Evolutionary conservation across 2,113 vertebrate genomes (phyloP), one percentile per base, ranked within the genome.

Genomic region (Scomber colias): DNA sequence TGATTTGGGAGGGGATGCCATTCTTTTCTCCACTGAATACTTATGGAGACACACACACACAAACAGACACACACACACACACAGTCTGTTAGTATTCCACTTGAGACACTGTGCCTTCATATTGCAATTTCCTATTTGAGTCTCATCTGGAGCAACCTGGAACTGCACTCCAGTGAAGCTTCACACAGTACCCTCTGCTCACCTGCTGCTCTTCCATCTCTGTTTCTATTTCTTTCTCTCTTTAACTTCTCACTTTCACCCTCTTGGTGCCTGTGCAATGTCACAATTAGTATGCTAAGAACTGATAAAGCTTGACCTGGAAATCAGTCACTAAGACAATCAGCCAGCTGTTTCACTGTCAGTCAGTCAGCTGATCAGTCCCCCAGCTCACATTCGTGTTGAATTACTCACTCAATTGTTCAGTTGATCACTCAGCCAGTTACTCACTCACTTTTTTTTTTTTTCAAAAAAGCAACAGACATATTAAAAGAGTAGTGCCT

Each of bases 111-210:
- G 50, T 65, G 75, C 60, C 82, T 79, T 82, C 85, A 89, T 87
- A 79, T 88, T 89, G 84, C 88, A 91, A 92, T 92, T 94, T 93
- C 90, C 88, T 87, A 78, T 88, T 84, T 68, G 70, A 92, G 88
- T 80, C 85, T 92, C 91, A 92, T 94, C 89, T 85, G 2, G 64
- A 84, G 62, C 67, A 63, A 81, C 83, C 78, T 86, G 87, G 75
- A 91, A 74, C 77, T 79, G 71, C 84, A 80, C 77, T 83, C 78
- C 84, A 82, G 60, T 24, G 30, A 82, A 84, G 75, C 75, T 72
- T 87, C 79, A 74, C 40, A 19, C 60, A 46, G 45, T 67, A 81
- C 72, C 65, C 76, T 79, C 51, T 12, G 50, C 79, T 86, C 89
- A 83, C 75, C 87, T 82, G 62, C 82, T 80, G 73, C 66, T 75